phyloP scores from a whole-genome alignment of 2,797 vertebrate species.

The Scolopax bukidnonensis region DNA sequence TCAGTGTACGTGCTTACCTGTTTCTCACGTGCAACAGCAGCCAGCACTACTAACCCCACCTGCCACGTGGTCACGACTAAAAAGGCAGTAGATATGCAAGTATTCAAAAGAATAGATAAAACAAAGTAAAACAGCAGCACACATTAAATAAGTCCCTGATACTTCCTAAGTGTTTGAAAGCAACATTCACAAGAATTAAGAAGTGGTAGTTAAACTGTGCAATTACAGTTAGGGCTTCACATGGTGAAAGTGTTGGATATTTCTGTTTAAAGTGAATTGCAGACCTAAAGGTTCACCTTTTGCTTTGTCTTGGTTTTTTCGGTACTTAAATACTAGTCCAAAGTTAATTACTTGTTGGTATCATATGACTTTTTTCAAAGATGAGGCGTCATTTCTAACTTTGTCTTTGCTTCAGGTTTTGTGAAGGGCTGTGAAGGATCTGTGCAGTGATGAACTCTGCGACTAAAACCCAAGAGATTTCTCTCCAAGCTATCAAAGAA shows the following conservation, averaged over 20 bases:
- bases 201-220: background rate
- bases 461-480: background rate
- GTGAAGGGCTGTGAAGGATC: background rate
- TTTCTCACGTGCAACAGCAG: background rate
- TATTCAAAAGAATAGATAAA: background rate
- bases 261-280: background rate
- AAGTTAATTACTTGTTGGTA: background rate
- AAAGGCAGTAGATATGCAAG: background rate
- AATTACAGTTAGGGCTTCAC: background rate
- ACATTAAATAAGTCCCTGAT: background rate
- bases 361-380: background rate
- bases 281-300: background rate
- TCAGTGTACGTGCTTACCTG: background rate
- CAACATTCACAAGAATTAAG: background rate
- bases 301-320: background rate
- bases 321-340: background rate
- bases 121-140: background rate
- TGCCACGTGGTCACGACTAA: background rate
- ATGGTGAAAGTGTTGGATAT: background rate
- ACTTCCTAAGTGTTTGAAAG: background rate
- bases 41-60: background rate
- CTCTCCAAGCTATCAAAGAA: background rate
- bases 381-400: background rate
- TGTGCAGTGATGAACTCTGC: background rate
- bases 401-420: background rate